phyloP scores from a whole-genome alignment of 2,113 vertebrate species.

The Percina caprodes region DNA sequence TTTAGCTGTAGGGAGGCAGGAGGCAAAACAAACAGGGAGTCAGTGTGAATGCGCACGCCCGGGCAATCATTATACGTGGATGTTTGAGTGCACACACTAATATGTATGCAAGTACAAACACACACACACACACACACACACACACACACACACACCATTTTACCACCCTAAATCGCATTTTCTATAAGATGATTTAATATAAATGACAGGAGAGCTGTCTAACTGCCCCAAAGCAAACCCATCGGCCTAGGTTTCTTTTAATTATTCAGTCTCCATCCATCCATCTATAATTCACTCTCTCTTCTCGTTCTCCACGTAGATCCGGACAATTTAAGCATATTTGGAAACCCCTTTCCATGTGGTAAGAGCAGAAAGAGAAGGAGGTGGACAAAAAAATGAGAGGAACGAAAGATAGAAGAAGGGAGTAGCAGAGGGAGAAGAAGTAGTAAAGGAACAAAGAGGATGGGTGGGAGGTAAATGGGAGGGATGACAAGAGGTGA shows the following conservation, averaged over 20 bases:
- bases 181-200: slow-evolving; percentile 28
- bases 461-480: neutral
- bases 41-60: too few species aligned
- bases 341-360: slow-evolving; percentile 23
- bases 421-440: neutral
- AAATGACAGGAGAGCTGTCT: slow-evolving; percentile 30
- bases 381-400: neutral
- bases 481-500: slow-evolving; percentile 31
- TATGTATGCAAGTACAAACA: slow-evolving; percentile 35
- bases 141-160: too few species aligned
- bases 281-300: slow-evolving; percentile 61
- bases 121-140: slow-evolving; percentile 15
- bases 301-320: slow-evolving; percentile 15
- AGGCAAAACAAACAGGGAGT: slow-evolving; percentile 42
- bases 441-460: neutral
- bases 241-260: slow-evolving; percentile 56
- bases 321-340: slow-evolving; percentile 26
- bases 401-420: neutral
- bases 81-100: slow-evolving; percentile 32
- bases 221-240: slow-evolving; percentile 50
- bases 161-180: neutral
- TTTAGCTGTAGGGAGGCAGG: slow-evolving; percentile 45
- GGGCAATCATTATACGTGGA: too few species aligned
- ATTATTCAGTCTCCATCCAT: slow-evolving; percentile 63
- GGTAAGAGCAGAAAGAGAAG: slow-evolving; percentile 9